Evolutionary conservation across 30 jellyfish, hydroid and myxozoan species (phyloP).

Genomic region (Rhopilema esculentum): DNA sequence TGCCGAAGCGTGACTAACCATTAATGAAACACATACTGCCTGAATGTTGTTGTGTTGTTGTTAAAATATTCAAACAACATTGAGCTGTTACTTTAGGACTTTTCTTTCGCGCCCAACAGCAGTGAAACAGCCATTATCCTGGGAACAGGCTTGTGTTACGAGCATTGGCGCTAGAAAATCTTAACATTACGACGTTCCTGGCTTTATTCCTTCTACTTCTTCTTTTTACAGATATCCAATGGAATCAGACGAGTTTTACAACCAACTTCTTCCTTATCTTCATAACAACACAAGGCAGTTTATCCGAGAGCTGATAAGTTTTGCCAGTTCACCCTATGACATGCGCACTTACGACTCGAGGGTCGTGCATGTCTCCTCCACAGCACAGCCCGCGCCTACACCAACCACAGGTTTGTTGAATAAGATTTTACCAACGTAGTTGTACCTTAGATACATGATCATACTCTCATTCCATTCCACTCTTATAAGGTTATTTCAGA

Average conservation of each 20-base stretch:
- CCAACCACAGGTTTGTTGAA: not conserved
- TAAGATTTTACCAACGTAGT: not conserved
- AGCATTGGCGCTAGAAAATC: too few relatives aligned
- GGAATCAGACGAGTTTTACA: constrained; percentile 85
- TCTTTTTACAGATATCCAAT: constrained; percentile 57
- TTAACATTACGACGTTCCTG: too few relatives aligned
- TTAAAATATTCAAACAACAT: too few relatives aligned
- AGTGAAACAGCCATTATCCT: too few relatives aligned
- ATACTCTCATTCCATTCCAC: too few relatives aligned
- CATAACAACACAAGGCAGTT: constrained; percentile 78
- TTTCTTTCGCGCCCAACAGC: too few relatives aligned
- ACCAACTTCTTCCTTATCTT: constrained; percentile 79
- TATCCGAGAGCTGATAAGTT: constrained; percentile 78
- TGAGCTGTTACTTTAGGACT: too few relatives aligned
- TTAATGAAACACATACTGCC: too few relatives aligned
- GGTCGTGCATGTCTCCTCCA: constrained; percentile 79
- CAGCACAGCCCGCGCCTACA: not conserved
- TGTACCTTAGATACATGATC: not conserved
- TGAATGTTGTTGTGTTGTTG: too few relatives aligned
- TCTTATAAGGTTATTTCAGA: too few relatives aligned
- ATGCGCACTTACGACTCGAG: constrained; percentile 86
- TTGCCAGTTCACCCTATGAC: constrained; percentile 95
- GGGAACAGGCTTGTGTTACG: too few relatives aligned
- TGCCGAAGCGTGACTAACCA: too few relatives aligned
- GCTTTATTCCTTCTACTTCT: not conserved